Conservation (phyloP, 2,888 invertebrate genomes). For the Neoitamus cyanurus region DNA sequence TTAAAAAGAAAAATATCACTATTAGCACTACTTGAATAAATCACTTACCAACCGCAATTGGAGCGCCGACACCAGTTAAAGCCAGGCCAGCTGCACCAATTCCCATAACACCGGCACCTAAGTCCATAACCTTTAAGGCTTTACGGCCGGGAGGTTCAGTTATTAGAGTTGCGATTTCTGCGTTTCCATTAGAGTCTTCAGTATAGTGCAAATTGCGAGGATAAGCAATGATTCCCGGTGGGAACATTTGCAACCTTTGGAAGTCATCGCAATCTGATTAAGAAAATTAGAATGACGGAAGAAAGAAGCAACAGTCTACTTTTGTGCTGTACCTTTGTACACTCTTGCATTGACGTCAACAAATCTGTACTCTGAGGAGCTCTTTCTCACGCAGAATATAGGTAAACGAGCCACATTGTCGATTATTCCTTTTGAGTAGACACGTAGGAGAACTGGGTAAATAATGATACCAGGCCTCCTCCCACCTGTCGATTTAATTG, state of each 20-base stretch:
- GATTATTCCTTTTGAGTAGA: not conserved
- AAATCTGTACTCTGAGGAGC: not conserved
- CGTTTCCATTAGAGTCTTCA: not conserved
- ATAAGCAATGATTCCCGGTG: not conserved
- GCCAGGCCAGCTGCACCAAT: not conserved
- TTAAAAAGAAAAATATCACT: not conserved
- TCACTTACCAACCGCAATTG: conserved; percentile 7
- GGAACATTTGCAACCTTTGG: not conserved
- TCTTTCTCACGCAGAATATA: not conserved
- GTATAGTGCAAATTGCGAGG: not conserved
- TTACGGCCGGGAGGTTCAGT: not conserved
- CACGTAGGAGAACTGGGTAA: not conserved
- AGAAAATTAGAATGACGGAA: not conserved
- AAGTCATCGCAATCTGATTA: not conserved
- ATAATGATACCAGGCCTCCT: not conserved
- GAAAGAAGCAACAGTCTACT: not conserved
- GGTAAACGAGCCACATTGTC: not conserved
- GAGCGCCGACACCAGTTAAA: conserved; percentile 14
- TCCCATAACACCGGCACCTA: not conserved
- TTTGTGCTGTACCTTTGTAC: not conserved
- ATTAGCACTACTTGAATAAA: not conserved
- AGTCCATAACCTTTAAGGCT: not conserved
- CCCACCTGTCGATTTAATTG: not conserved
- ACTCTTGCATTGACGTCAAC: not conserved
- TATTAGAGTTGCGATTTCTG: not conserved